Conservation (phyloP, 2,797 vertebrate genomes). For the Octomys mimax region DNA sequence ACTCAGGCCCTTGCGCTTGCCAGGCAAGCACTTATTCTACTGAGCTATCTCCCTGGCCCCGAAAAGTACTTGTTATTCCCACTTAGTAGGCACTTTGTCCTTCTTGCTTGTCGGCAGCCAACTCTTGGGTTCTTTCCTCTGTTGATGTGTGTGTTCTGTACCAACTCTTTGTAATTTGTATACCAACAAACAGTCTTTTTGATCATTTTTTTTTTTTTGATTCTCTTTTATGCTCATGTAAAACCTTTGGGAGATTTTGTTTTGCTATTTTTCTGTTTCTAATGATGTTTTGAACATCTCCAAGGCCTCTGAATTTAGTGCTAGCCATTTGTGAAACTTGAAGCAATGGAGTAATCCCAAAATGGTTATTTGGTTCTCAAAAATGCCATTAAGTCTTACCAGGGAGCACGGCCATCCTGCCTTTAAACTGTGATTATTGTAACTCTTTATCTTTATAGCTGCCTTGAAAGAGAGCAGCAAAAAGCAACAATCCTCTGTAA, state of each 20-base stretch:
- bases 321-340: conserved; percentile 47
- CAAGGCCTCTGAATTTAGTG: conserved; percentile 32
- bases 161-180: not conserved
- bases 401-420: conserved; percentile 1
- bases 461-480: conserved; percentile 58
- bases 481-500: conserved; percentile 37
- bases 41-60: no score
- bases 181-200: not conserved
- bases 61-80: no score
- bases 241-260: not conserved
- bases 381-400: conserved; percentile 7
- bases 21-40: no score
- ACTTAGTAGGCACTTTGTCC: not conserved
- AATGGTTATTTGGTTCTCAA: conserved; percentile 24
- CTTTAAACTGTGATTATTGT: conserved; percentile 36
- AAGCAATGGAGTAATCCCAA: not conserved
- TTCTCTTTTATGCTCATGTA: not conserved
- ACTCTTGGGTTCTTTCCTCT: not conserved
- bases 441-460: conserved; percentile 71
- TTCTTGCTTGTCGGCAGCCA: not conserved
- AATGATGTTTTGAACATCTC: conserved; percentile 29
- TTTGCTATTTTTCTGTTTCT: conserved; percentile 27
- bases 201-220: not conserved
- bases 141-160: rapidly evolving
- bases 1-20: no score